phyloP scores from a whole-genome alignment of 1,140 invertebrate genomes.

The Drosophila ogumai region DNA sequence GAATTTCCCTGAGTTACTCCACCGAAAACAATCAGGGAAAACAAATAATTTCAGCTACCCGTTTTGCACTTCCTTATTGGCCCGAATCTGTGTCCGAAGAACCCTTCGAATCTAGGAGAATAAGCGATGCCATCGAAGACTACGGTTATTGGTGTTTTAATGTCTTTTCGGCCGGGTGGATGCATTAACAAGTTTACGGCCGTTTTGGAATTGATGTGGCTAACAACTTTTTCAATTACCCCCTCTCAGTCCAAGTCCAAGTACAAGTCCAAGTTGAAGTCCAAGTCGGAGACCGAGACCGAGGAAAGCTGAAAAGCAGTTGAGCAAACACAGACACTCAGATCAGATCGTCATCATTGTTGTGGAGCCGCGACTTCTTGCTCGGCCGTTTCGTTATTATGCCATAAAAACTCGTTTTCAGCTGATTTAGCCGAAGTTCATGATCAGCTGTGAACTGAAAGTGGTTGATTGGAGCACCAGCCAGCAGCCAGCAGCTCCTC shows the following conservation, averaged over 20 bases:
- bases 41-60: conserved; percentile 34
- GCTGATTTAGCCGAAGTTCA: conserved; percentile 75
- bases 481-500: conserved; percentile 8
- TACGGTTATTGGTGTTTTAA: conserved; percentile 63
- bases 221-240: conserved; percentile 81
- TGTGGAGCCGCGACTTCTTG: conserved; percentile 35
- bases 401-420: conserved; percentile 83
- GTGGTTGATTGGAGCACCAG: conserved; percentile 67
- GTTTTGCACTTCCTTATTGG: conserved; percentile 71
- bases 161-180: conserved; percentile 44
- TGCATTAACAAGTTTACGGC: conserved; percentile 76
- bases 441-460: conserved; percentile 80
- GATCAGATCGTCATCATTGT: conserved; percentile 64
- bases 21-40: conserved; percentile 25
- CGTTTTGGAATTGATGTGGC: conserved; percentile 78
- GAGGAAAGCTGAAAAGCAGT: conserved; percentile 21
- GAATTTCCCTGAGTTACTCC: conserved; percentile 50
- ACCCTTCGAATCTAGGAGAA: conserved; percentile 34
- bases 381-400: conserved; percentile 68
- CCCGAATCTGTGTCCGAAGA: conserved; percentile 13
- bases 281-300: neutral
- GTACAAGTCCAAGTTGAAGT: conserved; percentile 2
- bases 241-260: conserved; percentile 19
- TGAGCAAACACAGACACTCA: conserved; percentile 33
- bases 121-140: conserved; percentile 23